Base-by-base conservation (phyloP, 2,888 invertebrate species). In the Callyntrura guangdongensis region DNA sequence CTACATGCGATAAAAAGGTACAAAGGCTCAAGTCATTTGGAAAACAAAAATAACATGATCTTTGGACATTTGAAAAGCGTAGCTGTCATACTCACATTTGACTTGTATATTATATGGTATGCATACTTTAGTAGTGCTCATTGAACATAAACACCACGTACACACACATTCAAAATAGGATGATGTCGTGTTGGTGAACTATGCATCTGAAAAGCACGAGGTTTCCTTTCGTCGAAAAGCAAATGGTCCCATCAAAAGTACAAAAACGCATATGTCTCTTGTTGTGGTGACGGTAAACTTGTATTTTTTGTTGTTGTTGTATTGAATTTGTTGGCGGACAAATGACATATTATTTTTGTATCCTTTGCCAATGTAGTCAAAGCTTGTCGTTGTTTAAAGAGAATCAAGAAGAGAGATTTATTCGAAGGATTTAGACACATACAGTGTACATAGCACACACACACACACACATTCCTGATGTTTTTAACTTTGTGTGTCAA, bases 121-220 rank as follows among this genome's bases (percentile, higher is more conserved):
- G 36, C 6, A 36, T 36, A 36, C 36, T 4, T n/a, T 6, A 36
- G 2, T 36, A 6, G 36, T 36, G 36, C 6, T 4, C 36, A 36
- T 2, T 6, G 3, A 36, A 36, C 36, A 36, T 36, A 36, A 2
- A 6, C 36, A 36, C 14, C n/a, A 14, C n/a, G 12, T n/a, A 14
- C 56, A 20, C 14, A 56, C n/a, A n/a, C n/a, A n/a, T n/a, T n/a
- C n/a, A n/a, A n/a, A n/a, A n/a, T n/a, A n/a, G n/a, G n/a, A n/a
- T n/a, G n/a, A 36, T 36, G 81, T 22, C 25, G 82, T 61, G 61
- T 61, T 36, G 27, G 56, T 81, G 59, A 56, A 72, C 72, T 72
- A 17, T 72, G n/a, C n/a, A n/a, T n/a, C n/a, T n/a, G 45, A 45
- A 72, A 45, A 64, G 6, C 67, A 81, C 81, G 81, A 84, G 84